phyloP scores from a whole-genome alignment of 1,140 invertebrate species.

The Atta cephalotes region DNA sequence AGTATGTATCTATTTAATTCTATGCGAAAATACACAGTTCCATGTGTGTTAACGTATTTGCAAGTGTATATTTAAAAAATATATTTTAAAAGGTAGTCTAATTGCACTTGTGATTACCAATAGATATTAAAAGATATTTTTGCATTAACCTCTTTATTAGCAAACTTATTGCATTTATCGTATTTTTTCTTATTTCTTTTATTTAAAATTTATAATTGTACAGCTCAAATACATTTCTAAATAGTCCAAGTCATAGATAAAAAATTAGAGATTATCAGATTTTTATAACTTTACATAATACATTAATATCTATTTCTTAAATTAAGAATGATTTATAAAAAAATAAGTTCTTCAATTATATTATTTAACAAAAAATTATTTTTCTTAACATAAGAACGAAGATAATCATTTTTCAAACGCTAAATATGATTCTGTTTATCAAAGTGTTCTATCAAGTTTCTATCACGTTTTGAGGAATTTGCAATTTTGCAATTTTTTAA shows the following conservation, averaged over 20 bases:
- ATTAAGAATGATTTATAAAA: not conserved
- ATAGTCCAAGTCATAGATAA: not conserved
- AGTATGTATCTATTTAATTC: not conserved
- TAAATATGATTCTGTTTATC: too few relatives aligned
- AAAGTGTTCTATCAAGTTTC: too few relatives aligned
- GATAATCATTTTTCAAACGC: too few relatives aligned
- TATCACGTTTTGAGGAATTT: too few relatives aligned
- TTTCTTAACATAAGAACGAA: too few relatives aligned
- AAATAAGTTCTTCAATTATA: not conserved
- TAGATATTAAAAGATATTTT: constrained; percentile 3
- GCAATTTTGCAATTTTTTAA: too few relatives aligned
- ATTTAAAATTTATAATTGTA: not conserved
- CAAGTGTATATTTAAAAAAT: not conserved
- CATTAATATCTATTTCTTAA: not conserved
- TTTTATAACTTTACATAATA: not conserved
- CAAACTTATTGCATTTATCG: not conserved
- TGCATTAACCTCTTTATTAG: not conserved
- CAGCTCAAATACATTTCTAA: not conserved
- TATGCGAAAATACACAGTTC: not conserved
- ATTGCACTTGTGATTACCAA: not conserved
- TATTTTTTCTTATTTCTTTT: not conserved
- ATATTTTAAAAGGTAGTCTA: not conserved
- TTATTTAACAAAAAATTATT: too few relatives aligned
- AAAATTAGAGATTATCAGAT: not conserved
- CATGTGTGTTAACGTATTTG: not conserved